Evolutionary conservation across 2,888 invertebrate species (phyloP), one percentile per base, ranked within the genome.

Genomic region (Leptopilina drosophilae): DNA sequence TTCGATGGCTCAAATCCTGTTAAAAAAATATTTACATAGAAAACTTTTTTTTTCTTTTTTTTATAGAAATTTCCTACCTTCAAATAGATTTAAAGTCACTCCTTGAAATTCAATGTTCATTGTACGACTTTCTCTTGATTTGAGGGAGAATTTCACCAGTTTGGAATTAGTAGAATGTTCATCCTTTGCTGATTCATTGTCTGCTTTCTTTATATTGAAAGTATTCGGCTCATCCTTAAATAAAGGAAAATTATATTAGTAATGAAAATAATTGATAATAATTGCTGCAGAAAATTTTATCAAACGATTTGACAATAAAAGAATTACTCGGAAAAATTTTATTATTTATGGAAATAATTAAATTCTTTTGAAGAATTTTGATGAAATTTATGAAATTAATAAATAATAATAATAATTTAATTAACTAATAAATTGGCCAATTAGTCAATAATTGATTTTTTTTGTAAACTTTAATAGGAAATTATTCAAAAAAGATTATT

Each of bases 101-200:
- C 87, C 88, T 78, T 83, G 84, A 56, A 88, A 90, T 66, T 86
- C 83, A n/a, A 90, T 77, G 77, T 87, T 84, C 12, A 79, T 46
- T 5, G 78, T 85, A n/a, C 84, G 76, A 26, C 83, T 82, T 78
- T 82, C 82, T 40, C 80, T 84, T 0, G 88, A 81, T 79, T 85
- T 84, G 1, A 88, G 76, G 1, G 67, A 33, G 26, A 85, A 5
- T 59, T 81, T 73, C 40, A 82, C 14, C 9, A 81, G 76, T 77
- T 85, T 86, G 75, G 83, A 84, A 15, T 82, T 77, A 15, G 64
- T 78, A 4, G 49, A 49, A 49, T 75, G 67, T 59, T 65, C 77
- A 12, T 83, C 66, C 9, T 69, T 79, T 42, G 82, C 11, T 65
- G 83, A 82, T 65, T 87, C 85, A 77, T 85, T 78, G n/a, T 83